Evolutionary conservation across 2,113 vertebrate genomes (phyloP).

Genomic region (Sinocyclocheilus anophthalmus): DNA sequence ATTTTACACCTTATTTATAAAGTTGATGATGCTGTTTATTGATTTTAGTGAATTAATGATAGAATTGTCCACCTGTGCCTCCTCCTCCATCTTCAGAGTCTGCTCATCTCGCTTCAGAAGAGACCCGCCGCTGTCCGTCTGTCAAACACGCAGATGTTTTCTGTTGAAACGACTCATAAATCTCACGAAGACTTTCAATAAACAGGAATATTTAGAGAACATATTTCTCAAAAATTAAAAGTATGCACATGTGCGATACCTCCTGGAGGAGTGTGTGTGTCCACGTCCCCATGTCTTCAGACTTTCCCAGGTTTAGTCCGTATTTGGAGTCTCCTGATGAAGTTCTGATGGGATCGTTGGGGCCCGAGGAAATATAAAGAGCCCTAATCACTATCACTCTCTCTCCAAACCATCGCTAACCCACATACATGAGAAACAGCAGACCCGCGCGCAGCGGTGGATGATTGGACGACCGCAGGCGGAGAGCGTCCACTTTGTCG

Average conservation of each 20-base stretch:
- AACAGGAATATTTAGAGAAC: too few species aligned
- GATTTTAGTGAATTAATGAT: too few species aligned
- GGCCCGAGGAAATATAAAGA: slow-evolving; percentile 1
- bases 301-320: not conserved
- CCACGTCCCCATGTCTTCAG: not conserved
- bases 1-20: too few species aligned
- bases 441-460: too few species aligned
- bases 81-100: not conserved
- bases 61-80: not conserved
- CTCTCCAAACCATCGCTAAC: not conserved
- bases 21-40: too few species aligned
- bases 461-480: too few species aligned
- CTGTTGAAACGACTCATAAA: too few species aligned
- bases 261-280: slow-evolving; percentile 34
- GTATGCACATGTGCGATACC: slow-evolving; percentile 27
- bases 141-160: not conserved
- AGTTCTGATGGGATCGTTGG: not conserved
- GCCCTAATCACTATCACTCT: not conserved
- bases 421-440: too few species aligned
- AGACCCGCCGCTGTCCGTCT: not conserved
- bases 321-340: not conserved
- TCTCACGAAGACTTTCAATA: too few species aligned
- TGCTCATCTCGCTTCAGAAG: not conserved
- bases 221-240: too few species aligned
- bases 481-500: slow-evolving; percentile 5